Conservation (phyloP, 2,888 invertebrate species). For the Aricia artaxerxes region DNA sequence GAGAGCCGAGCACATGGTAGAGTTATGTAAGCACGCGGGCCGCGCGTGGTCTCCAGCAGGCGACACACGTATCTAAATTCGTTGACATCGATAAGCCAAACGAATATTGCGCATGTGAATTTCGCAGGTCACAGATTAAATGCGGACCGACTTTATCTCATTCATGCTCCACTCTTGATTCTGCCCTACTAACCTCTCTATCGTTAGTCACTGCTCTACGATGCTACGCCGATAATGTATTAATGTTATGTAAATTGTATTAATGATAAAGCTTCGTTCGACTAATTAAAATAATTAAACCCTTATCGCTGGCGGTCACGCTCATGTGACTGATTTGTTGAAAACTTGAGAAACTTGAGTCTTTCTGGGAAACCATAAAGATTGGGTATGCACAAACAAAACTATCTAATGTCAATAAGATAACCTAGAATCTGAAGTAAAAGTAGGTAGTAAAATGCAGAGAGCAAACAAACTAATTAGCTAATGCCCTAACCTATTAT, state of each 20-base stretch:
- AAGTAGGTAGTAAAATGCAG: neutral
- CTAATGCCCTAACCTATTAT: neutral
- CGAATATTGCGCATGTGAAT: constrained; percentile 31
- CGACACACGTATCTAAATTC: constrained; percentile 34
- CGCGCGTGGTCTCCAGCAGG: constrained; percentile 26
- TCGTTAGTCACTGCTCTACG: constrained; percentile 29
- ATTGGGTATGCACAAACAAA: neutral
- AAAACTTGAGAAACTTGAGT: neutral
- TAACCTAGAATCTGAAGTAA: constrained; percentile 5
- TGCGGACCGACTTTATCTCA: constrained; percentile 25
- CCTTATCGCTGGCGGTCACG: neutral
- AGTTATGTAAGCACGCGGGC: constrained; percentile 26
- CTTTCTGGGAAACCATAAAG: neutral
- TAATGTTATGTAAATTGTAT: constrained; percentile 30
- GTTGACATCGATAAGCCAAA: constrained; percentile 35
- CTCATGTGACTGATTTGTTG: neutral
- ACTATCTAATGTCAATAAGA: neutral
- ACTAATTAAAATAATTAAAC: constrained; percentile 9
- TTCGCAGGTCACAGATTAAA: constrained; percentile 25
- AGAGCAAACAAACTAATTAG: neutral
- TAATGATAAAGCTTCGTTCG: constrained; percentile 9
- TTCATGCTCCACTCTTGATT: constrained; percentile 19
- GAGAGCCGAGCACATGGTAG: constrained; percentile 16
- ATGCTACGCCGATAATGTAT: constrained; percentile 5
- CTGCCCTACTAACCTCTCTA: constrained; percentile 33